A percentile compares a stretch with the other conserved stretches of the same genome.
Evolutionary conservation across 2,888 invertebrate species (phyloP).

Genomic region (Scrobipalpa costella): DNA sequence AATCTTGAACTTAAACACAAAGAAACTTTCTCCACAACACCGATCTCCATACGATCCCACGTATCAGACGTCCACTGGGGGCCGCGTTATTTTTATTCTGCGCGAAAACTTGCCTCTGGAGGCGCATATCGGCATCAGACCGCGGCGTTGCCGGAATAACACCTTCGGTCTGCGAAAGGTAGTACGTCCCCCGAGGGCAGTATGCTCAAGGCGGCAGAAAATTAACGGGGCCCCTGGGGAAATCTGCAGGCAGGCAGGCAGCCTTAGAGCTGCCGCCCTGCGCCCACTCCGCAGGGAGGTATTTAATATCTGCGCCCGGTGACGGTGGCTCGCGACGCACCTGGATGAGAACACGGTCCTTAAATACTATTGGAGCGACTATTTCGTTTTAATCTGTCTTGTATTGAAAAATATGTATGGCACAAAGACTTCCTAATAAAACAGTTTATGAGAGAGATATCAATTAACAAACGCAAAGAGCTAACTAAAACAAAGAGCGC

Average conservation of each 20-base stretch:
- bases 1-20: too few relatives aligned
- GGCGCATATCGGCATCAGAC: conserved; percentile 71
- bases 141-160: conserved; percentile 76
- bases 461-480: too few relatives aligned
- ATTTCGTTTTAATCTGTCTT: background rate
- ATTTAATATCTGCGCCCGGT: conserved; percentile 69
- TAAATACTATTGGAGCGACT: background rate
- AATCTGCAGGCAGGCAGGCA: conserved; percentile 83
- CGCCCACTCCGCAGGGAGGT: conserved; percentile 69
- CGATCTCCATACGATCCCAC: conserved; percentile 18
- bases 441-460: too few relatives aligned
- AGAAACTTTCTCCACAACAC: background rate
- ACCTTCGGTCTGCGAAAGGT: conserved; percentile 80
- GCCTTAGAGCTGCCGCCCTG: conserved; percentile 72
- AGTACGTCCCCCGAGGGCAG: conserved; percentile 82
- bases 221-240: conserved; percentile 86
- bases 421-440: too few relatives aligned
- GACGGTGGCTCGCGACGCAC: conserved; percentile 39
- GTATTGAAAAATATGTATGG: background rate
- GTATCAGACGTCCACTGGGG: conserved; percentile 18
- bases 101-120: conserved; percentile 64
- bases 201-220: conserved; percentile 90
- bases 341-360: conserved; percentile 23
- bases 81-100: conserved; percentile 57
- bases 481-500: too few relatives aligned